phyloP scores from a whole-genome alignment of 2,113 vertebrate species.

The Tychaedon coryphoeus region DNA sequence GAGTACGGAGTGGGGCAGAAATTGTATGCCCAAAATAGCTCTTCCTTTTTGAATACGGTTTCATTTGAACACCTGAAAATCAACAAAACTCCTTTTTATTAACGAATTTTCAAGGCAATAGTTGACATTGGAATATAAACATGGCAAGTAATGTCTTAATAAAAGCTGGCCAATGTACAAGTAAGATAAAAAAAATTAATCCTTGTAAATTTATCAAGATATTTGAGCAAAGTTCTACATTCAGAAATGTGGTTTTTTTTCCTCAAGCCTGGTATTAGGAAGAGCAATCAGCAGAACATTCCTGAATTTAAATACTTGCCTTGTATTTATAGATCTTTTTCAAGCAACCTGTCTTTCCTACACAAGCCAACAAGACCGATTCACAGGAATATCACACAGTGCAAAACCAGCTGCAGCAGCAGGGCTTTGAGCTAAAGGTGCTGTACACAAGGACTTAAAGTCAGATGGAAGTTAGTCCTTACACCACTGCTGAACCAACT shows the following conservation, averaged over 20 bases:
- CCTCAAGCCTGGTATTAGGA: neutral
- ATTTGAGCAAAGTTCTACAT: neutral
- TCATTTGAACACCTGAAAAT: conserved; percentile 90
- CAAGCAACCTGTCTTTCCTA: neutral
- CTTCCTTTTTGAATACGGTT: conserved; percentile 78
- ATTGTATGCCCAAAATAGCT: conserved; percentile 92
- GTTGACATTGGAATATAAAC: neutral
- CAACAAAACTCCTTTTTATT: neutral
- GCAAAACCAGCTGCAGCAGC: neutral
- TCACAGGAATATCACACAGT: neutral
- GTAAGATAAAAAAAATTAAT: neutral
- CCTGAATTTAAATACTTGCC: neutral
- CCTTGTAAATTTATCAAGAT: neutral
- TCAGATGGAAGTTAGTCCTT: neutral
- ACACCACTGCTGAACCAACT: neutral
- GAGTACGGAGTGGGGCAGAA: conserved; percentile 94
- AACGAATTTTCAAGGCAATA: neutral
- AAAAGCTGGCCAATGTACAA: neutral
- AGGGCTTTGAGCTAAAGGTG: neutral
- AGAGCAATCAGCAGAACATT: neutral
- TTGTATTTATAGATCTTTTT: neutral
- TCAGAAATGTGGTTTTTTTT: neutral
- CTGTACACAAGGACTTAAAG: neutral
- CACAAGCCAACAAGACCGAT: neutral
- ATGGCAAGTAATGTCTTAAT: neutral